Percentiles rank a stretch among this genome's conserved stretches.
These are phyloP conservation scores for Tiliacea citrago DNA, from an alignment of 2,888 invertebrate species.

Conservation along the genomic window DNA sequence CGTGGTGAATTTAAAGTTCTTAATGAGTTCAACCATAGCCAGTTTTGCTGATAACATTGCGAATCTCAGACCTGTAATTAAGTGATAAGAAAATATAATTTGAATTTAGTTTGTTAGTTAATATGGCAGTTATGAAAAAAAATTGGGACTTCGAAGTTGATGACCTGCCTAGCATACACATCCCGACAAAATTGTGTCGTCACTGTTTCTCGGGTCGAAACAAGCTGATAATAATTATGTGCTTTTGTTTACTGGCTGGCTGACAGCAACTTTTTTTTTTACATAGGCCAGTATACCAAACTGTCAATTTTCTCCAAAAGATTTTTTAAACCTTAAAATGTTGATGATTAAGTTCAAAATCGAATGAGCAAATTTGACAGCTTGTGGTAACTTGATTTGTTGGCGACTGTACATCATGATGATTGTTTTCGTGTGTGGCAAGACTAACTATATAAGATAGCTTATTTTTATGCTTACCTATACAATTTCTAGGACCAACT, in stretches of 20 bases:
- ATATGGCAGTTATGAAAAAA: not conserved
- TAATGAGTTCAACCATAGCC: constrained; percentile 85
- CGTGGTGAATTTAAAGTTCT: constrained; percentile 82
- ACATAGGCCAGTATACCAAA: too few relatives aligned
- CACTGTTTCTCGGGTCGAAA: not conserved
- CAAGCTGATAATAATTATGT: not conserved
- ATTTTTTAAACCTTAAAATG: too few relatives aligned
- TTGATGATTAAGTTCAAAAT: too few relatives aligned
- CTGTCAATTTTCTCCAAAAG: too few relatives aligned
- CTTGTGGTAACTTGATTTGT: too few relatives aligned
- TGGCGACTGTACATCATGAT: too few relatives aligned
- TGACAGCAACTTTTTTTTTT: not conserved
- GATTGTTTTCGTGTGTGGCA: not conserved
- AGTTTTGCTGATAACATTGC: constrained; percentile 88
- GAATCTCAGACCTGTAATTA: constrained; percentile 86
- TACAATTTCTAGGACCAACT: constrained; percentile 88
- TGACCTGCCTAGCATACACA: too few relatives aligned
- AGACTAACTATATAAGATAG: not conserved
- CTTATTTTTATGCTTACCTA: constrained; percentile 76
- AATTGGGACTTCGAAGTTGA: too few relatives aligned
- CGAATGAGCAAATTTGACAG: too few relatives aligned
- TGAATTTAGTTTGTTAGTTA: not conserved
- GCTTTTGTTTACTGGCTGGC: not conserved
- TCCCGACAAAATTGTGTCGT: not conserved
- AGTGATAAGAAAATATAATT: constrained; percentile 15